Evolutionary conservation across 2,888 invertebrate species (phyloP).

Genomic region (Dascillus cervinus): DNA sequence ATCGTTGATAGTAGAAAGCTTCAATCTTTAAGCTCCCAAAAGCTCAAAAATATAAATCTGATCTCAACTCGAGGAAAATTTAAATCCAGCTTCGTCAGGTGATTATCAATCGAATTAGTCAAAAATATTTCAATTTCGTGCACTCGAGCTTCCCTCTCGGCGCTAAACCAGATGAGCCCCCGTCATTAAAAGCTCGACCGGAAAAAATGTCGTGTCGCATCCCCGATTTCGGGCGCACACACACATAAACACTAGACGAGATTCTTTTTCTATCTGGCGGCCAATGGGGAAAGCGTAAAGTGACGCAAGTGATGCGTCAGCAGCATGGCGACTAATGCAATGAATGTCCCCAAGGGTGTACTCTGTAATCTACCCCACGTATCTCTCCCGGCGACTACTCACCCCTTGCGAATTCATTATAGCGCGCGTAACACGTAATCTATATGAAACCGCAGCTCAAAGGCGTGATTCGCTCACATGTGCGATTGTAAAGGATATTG

Average conservation of each 20-base stretch:
- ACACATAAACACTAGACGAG: constrained; percentile 18
- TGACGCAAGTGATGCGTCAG: constrained; percentile 25
- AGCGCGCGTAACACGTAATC: constrained; percentile 16
- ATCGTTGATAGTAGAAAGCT: too few species aligned
- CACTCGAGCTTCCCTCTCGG: too few species aligned
- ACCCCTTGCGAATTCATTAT: constrained; percentile 19
- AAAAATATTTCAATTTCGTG: too few species aligned
- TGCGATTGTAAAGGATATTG: constrained; percentile 17
- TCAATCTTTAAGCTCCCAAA: too few species aligned
- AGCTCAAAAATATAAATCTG: too few species aligned
- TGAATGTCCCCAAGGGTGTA: constrained; percentile 22
- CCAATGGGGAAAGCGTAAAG: constrained; percentile 19
- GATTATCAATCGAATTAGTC: too few species aligned
- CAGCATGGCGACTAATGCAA: constrained; percentile 31
- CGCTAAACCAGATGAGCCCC: too few species aligned
- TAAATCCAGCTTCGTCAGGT: too few species aligned
- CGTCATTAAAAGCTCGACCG: constrained; percentile 9
- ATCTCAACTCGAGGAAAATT: too few species aligned
- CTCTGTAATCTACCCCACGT: constrained; percentile 20
- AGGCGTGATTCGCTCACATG: constrained; percentile 17
- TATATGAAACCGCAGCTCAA: constrained; percentile 13
- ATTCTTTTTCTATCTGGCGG: constrained; percentile 14
- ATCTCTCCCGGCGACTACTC: constrained; percentile 18
- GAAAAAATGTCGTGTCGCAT: constrained; percentile 15
- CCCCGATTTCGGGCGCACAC: constrained; percentile 15